phyloP scores from a whole-genome alignment of 1,140 invertebrate genomes.

The Bactericera cockerelli region DNA sequence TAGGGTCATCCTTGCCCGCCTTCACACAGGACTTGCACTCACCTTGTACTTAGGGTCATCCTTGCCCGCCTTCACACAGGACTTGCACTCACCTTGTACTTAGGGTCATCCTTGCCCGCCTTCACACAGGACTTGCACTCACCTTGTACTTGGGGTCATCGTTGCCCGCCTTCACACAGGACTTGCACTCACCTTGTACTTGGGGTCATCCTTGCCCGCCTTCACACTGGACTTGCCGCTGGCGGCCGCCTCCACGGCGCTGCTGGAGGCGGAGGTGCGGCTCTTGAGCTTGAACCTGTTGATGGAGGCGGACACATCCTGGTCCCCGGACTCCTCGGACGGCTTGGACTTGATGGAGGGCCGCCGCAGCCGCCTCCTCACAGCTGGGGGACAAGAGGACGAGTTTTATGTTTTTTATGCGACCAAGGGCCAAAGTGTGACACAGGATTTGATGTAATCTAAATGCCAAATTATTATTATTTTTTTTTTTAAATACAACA shows the following conservation, averaged over 20 bases:
- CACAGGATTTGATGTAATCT: too few species aligned
- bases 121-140: neutral
- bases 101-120: neutral
- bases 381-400: too few species aligned
- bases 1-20: too few species aligned
- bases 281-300: slow-evolving; percentile 42
- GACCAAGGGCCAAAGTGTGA: too few species aligned
- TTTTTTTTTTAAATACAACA: too few species aligned
- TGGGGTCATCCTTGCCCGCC: neutral
- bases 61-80: too few species aligned
- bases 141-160: slow-evolving; percentile 10
- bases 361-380: slow-evolving; percentile 37
- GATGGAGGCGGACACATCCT: slow-evolving; percentile 45
- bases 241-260: neutral
- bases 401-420: too few species aligned
- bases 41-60: too few species aligned
- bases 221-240: neutral
- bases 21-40: too few species aligned
- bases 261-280: slow-evolving; percentile 1
- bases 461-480: too few species aligned
- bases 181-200: slow-evolving; percentile 34
- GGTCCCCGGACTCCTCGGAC: slow-evolving; percentile 34
- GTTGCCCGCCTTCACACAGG: neutral
- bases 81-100: slow-evolving; percentile 1
- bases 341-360: slow-evolving; percentile 34